Conservation (phyloP, 1,140 invertebrate species). For the Thaumetopoea pityocampa region DNA sequence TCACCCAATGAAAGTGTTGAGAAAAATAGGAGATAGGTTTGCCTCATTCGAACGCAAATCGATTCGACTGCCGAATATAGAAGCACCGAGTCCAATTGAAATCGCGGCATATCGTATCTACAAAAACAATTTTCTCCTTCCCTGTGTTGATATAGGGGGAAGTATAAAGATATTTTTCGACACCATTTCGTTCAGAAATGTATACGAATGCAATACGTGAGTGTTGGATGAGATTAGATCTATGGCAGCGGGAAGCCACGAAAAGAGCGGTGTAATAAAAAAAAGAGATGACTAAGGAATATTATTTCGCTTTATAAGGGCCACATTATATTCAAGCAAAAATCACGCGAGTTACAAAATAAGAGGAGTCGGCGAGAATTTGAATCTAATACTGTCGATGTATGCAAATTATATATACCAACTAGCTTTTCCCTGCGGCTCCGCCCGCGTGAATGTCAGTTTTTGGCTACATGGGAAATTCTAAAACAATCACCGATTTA, state of each 20-base stretch:
- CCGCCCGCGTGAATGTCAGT: too few species aligned
- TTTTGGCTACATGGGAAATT: too few species aligned
- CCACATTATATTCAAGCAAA: too few species aligned
- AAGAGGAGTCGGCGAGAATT: too few species aligned
- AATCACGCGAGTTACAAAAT: too few species aligned
- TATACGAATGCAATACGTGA: constrained; percentile 52
- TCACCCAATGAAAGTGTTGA: too few species aligned
- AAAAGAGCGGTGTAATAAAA: constrained; percentile 10
- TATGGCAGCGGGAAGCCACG: constrained; percentile 8
- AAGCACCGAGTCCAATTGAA: constrained; percentile 47
- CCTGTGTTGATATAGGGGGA: constrained; percentile 50
- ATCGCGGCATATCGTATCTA: constrained; percentile 63
- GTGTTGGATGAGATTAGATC: constrained; percentile 43
- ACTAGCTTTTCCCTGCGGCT: too few species aligned
- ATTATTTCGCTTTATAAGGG: too few species aligned
- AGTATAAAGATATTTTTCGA: constrained; percentile 45
- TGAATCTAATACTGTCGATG: too few species aligned
- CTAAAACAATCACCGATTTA: too few species aligned
- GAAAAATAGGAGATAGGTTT: constrained; percentile 17
- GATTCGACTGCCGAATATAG: constrained; percentile 49
- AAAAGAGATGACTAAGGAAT: too few species aligned
- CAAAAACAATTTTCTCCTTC: constrained; percentile 63
- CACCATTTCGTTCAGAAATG: constrained; percentile 42
- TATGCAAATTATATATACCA: too few species aligned
- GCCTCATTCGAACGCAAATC: constrained; percentile 42